A percentile compares a stretch with the other conserved stretches of the same genome.
These are phyloP conservation scores for Oriolus oriolus DNA, from an alignment of 2,113 vertebrate species.

Conservation along the genomic window DNA sequence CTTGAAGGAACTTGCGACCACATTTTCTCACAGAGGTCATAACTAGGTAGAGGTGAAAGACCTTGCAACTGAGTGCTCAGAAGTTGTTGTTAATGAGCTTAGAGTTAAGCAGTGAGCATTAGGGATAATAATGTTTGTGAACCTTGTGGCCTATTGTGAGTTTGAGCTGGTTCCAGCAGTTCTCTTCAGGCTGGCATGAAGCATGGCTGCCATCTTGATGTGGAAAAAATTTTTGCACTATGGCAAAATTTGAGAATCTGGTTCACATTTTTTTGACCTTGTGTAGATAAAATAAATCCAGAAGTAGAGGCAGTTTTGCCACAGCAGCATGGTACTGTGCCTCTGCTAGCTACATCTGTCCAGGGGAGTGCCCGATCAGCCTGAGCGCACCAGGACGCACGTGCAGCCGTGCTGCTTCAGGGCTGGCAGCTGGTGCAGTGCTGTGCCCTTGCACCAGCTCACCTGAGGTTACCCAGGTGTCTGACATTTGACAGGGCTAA, in stretches of 20 bases:
- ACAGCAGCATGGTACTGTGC: not conserved
- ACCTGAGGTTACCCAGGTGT: not conserved
- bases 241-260: not conserved
- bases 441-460: not conserved
- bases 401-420: accelerated
- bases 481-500: not conserved
- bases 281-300: not conserved
- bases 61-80: slow-evolving; percentile 6
- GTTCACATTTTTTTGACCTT: accelerated
- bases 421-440: not conserved
- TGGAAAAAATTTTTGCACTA: accelerated
- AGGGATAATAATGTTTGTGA: slow-evolving; percentile 27
- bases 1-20: not conserved
- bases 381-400: accelerated
- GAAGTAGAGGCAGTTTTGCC: not conserved
- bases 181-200: not conserved
- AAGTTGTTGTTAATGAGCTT: slow-evolving; percentile 53
- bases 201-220: not conserved
- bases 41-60: slow-evolving; percentile 32
- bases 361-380: accelerated
- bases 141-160: not conserved
- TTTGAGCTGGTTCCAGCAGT: not conserved
- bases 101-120: slow-evolving; percentile 17
- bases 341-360: accelerated
- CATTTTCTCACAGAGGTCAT: slow-evolving; percentile 23